phyloP scores from a whole-genome alignment of 2,797 vertebrate genomes.

The Sebastes taczanowskii region DNA sequence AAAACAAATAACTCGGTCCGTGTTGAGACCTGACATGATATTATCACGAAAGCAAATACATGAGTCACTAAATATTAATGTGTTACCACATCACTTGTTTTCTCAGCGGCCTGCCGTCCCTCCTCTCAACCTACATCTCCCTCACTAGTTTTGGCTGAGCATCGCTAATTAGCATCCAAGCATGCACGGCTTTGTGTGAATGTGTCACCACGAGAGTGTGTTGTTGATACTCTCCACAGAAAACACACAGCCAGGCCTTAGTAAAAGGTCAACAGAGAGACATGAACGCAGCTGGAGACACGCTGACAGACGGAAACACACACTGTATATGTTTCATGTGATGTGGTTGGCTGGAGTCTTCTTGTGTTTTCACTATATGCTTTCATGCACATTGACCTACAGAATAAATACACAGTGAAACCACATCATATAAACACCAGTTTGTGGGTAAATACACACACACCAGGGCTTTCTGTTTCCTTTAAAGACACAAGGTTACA shows the following conservation, averaged over 20 bases:
- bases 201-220: conserved; percentile 13
- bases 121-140: not conserved
- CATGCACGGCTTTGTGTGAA: not conserved
- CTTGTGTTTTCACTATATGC: not conserved
- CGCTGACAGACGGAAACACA: not conserved
- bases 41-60: not conserved
- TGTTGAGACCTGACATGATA: not conserved
- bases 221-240: conserved; percentile 1
- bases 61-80: not conserved
- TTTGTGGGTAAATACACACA: not conserved
- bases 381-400: conserved; percentile 4
- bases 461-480: not conserved
- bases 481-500: not conserved
- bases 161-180: conserved; percentile 14
- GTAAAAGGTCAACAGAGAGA: not conserved
- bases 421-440: not conserved
- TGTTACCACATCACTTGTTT: not conserved
- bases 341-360: not conserved
- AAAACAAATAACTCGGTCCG: not conserved
- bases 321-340: not conserved
- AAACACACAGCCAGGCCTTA: not conserved
- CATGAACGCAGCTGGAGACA: not conserved
- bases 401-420: not conserved
- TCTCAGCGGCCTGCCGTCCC: not conserved
- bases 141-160: not conserved